These are phyloP conservation scores for Trichonephila clavipes DNA, from an alignment of 1,140 invertebrate species.

Conservation along the genomic window DNA sequence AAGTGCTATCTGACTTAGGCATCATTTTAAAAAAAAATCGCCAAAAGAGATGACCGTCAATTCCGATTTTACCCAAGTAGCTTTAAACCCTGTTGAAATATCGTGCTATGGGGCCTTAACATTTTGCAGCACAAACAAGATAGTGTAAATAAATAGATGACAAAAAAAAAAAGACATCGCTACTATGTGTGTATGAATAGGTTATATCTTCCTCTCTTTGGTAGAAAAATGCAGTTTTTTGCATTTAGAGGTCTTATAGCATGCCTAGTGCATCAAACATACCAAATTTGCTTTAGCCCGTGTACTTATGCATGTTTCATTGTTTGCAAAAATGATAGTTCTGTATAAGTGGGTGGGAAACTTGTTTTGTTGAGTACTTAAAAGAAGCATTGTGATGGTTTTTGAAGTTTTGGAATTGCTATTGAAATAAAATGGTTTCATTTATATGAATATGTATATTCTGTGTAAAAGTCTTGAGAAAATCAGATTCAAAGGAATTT, in stretches of 20 bases:
- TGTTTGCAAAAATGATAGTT: slow-evolving; percentile 21
- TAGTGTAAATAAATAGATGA: slow-evolving; percentile 50
- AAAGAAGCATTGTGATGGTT: neutral
- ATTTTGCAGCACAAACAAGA: slow-evolving; percentile 70
- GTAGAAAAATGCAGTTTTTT: slow-evolving; percentile 28
- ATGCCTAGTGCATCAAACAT: slow-evolving; percentile 3
- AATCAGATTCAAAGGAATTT: neutral
- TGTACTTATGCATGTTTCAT: slow-evolving; percentile 69
- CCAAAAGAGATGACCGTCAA: neutral
- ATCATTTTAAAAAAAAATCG: neutral
- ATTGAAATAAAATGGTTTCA: neutral
- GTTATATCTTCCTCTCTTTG: neutral
- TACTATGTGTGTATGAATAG: slow-evolving; percentile 48
- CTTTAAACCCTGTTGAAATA: slow-evolving; percentile 69
- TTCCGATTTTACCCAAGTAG: neutral
- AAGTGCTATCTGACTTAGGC: neutral
- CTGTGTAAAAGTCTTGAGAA: slow-evolving; percentile 6
- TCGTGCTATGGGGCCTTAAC: slow-evolving; percentile 71
- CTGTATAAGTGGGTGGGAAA: slow-evolving; percentile 9
- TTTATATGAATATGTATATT: neutral
- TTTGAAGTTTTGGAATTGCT: neutral
- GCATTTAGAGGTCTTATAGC: slow-evolving; percentile 15
- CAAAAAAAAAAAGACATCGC: neutral
- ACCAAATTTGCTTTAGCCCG: slow-evolving; percentile 37
- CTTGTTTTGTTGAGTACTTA: slow-evolving; percentile 65